Percentiles rank a stretch among this genome's conserved stretches.
Conservation (phyloP, 2,888 invertebrate genomes). For the Hypsopygia costalis region DNA sequence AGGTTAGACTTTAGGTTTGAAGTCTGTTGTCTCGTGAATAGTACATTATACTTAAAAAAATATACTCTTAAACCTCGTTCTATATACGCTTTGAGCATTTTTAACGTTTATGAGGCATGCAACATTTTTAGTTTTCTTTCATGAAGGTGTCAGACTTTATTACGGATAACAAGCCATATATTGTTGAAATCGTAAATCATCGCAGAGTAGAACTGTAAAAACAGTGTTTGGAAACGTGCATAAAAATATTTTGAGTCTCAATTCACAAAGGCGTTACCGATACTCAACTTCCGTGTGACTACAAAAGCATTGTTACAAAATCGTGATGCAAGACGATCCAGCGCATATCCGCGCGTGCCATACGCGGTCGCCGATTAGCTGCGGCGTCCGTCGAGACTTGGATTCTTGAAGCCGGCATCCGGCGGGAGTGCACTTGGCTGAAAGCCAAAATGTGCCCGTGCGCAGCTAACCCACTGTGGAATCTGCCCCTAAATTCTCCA, state of each 20-base stretch:
- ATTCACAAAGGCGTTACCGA: no score
- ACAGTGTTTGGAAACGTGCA: neutral
- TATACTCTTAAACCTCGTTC: no score
- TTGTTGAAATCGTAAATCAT: neutral
- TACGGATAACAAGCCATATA: neutral
- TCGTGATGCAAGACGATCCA: neutral
- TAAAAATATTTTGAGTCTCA: neutral
- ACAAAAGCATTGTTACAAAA: no score
- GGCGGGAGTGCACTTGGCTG: constrained; percentile 57
- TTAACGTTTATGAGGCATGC: constrained; percentile 1
- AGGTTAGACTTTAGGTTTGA: no score
- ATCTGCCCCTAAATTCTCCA: constrained; percentile 42
- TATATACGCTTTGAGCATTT: neutral
- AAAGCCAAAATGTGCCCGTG: constrained; percentile 34
- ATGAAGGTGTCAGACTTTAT: neutral
- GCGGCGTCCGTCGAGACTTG: constrained; percentile 10
- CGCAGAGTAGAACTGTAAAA: neutral
- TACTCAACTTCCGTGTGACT: no score
- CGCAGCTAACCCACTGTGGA: constrained; percentile 51
- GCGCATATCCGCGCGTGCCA: neutral
- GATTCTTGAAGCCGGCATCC: constrained; percentile 48
- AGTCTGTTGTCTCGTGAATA: no score
- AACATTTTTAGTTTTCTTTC: neutral
- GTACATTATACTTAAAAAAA: no score
- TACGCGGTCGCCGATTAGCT: neutral